Evolutionary conservation across 2,113 vertebrate genomes (phyloP).

Genomic region (Strigops habroptila): DNA sequence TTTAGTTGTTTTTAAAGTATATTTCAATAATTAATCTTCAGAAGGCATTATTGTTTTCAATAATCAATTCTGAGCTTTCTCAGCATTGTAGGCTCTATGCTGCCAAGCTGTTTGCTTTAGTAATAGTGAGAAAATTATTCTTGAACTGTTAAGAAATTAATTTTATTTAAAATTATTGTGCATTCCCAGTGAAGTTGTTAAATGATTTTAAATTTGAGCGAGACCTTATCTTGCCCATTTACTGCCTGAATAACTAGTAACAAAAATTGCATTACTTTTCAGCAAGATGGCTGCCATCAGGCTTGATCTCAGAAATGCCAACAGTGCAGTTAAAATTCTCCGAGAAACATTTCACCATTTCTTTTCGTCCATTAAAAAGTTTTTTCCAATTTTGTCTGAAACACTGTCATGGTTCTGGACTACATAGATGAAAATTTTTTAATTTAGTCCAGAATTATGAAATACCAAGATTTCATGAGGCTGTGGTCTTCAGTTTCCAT

Average conservation of each 20-base stretch:
- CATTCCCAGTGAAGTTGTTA: neutral
- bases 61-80: neutral
- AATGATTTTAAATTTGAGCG: neutral
- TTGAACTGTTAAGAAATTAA: neutral
- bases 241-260: neutral
- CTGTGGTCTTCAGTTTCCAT: neutral
- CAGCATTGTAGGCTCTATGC: neutral
- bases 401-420: neutral
- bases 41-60: neutral
- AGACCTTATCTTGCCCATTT: neutral
- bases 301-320: neutral
- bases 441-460: neutral
- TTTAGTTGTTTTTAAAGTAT: neutral
- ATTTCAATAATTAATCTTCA: neutral
- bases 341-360: neutral
- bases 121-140: neutral
- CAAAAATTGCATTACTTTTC: neutral
- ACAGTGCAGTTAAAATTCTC: neutral
- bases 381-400: neutral
- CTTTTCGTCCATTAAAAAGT: neutral
- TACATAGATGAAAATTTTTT: neutral
- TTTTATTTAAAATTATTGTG: neutral
- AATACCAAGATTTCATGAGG: neutral
- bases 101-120: neutral
- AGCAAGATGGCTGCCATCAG: neutral